Conservation (phyloP, 2,113 vertebrate species). For the Anas platyrhynchos region DNA sequence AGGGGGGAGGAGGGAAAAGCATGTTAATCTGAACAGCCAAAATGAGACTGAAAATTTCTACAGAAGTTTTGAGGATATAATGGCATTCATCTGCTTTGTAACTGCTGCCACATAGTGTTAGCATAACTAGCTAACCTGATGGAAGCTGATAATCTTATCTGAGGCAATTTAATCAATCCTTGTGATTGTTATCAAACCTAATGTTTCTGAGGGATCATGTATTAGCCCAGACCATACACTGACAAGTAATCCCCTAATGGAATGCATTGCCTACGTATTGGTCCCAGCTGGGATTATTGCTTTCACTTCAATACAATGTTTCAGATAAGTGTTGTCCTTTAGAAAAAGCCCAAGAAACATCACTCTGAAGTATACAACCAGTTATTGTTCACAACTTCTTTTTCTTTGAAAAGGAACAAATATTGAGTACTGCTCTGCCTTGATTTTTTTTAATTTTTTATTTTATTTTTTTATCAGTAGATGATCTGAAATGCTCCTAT, state of each 20-base stretch:
- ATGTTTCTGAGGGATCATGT: constrained; percentile 18
- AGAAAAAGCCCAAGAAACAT: not conserved
- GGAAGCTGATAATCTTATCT: constrained; percentile 9
- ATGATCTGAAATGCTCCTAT: not conserved
- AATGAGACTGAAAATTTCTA: not conserved
- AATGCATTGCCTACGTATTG: not conserved
- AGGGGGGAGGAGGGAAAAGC: not conserved
- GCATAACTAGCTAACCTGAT: not conserved
- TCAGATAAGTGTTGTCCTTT: not conserved
- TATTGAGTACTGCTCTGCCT: not conserved
- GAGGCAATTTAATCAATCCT: constrained; percentile 44
- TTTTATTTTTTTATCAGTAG: not conserved
- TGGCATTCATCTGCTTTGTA: not conserved
- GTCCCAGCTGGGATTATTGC: not conserved
- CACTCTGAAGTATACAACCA: not conserved
- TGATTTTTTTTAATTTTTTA: too few species aligned
- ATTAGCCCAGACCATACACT: not conserved
- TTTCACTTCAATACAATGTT: not conserved
- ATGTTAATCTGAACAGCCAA: constrained; percentile 24
- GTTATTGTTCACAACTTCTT: not conserved
- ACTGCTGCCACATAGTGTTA: not conserved
- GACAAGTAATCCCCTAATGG: not conserved
- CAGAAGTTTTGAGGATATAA: not conserved
- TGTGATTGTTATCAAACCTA: constrained; percentile 46
- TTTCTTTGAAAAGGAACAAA: not conserved